Conservation (phyloP, 1,140 invertebrate genomes). For the Antheraea mylitta region DNA sequence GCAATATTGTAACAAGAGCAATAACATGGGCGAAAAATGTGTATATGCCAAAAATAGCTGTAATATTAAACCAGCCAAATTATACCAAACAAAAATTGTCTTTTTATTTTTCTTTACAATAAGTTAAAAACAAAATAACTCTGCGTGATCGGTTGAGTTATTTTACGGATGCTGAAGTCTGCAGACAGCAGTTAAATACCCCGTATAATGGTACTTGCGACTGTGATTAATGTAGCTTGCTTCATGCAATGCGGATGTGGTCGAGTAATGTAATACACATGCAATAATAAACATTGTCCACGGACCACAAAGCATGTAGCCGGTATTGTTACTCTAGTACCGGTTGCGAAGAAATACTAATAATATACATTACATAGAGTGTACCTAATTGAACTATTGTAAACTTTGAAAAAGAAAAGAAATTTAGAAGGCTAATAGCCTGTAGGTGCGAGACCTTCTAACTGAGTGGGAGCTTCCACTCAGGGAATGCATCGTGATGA, state of each 20-base stretch:
- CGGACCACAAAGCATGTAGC: slow-evolving; percentile 16
- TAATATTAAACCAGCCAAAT: no score
- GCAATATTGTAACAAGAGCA: no score
- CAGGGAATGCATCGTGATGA: no score
- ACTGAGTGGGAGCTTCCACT: no score
- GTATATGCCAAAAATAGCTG: no score
- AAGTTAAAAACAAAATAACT: not conserved
- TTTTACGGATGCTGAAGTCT: not conserved
- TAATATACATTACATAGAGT: not conserved
- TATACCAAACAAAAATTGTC: no score
- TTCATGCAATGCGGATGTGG: slow-evolving; percentile 13
- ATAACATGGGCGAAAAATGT: no score
- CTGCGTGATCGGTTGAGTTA: not conserved
- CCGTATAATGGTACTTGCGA: not conserved
- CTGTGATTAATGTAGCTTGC: slow-evolving; percentile 12
- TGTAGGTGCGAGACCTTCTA: no score
- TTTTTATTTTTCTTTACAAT: no score
- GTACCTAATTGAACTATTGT: not conserved
- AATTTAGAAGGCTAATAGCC: no score
- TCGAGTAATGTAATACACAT: slow-evolving; percentile 17
- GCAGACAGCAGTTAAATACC: not conserved
- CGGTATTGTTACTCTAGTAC: slow-evolving; percentile 2
- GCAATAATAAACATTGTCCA: slow-evolving; percentile 21
- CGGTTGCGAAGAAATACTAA: not conserved
- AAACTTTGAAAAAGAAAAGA: no score